phyloP scores from a whole-genome alignment of 2,113 vertebrate species.

The Prionailurus viverrinus region DNA sequence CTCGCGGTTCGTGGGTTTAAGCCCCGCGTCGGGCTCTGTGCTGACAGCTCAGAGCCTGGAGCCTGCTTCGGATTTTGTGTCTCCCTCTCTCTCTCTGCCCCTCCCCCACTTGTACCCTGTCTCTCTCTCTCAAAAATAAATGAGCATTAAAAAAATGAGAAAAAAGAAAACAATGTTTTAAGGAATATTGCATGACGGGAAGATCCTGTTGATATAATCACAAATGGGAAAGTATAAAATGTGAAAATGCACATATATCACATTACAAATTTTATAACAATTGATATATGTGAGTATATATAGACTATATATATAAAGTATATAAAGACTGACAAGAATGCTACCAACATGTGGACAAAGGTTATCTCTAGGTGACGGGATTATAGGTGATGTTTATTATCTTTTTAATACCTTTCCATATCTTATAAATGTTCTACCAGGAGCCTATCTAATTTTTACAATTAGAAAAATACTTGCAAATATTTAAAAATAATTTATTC shows the following conservation, averaged over 20 bases:
- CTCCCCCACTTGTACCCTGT: too few species aligned
- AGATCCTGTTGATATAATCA: not conserved
- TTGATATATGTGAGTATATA: not conserved
- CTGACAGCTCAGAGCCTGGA: too few species aligned
- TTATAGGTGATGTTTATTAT: constrained; percentile 39
- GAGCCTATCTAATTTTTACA: constrained; percentile 64
- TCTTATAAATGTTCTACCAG: constrained; percentile 27
- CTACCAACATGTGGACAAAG: not conserved
- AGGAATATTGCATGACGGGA: not conserved
- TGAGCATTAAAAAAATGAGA: too few species aligned
- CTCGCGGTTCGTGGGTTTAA: too few species aligned
- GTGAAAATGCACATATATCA: not conserved
- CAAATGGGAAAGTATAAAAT: not conserved
- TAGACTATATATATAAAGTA: too few species aligned
- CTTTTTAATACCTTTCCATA: constrained; percentile 46
- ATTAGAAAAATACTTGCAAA: constrained; percentile 73
- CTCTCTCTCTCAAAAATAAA: too few species aligned
- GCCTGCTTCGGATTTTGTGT: too few species aligned
- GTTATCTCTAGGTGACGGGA: not conserved
- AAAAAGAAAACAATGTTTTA: not conserved
- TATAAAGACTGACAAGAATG: not conserved
- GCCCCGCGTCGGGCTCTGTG: too few species aligned
- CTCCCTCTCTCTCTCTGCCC: too few species aligned
- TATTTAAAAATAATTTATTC: constrained; percentile 72
- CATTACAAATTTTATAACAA: not conserved